A percentile compares a stretch with the other conserved stretches of the same genome.
These are phyloP conservation scores for Mesoligia furuncula DNA, from an alignment of 2,888 invertebrate genomes.

Conservation along the genomic window DNA sequence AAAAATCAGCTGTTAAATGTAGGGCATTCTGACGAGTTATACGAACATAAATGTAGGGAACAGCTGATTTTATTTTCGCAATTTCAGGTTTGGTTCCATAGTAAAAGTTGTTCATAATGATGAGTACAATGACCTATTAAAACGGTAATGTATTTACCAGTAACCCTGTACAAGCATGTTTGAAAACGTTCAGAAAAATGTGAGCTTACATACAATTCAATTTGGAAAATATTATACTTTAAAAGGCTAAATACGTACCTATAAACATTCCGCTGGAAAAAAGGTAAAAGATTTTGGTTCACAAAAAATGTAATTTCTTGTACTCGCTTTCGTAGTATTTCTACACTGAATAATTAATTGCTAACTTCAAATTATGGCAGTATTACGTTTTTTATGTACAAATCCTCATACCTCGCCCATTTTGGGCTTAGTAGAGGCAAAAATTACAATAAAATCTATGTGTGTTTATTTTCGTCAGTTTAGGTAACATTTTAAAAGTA, in stretches of 20 bases:
- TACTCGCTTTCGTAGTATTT: slow-evolving; percentile 23
- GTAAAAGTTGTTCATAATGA: too few species aligned
- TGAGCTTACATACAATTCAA: background rate
- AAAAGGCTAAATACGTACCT: background rate
- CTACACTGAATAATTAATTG: background rate
- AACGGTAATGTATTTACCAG: too few species aligned
- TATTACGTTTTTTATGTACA: slow-evolving; percentile 28
- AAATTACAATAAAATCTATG: slow-evolving; percentile 32
- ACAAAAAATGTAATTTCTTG: background rate
- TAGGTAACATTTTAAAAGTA: slow-evolving; percentile 16
- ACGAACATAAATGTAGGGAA: too few species aligned
- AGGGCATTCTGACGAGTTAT: too few species aligned
- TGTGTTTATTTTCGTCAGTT: slow-evolving; percentile 35
- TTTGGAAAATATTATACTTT: background rate
- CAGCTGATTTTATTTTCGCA: too few species aligned
- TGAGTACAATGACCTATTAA: too few species aligned
- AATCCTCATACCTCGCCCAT: background rate
- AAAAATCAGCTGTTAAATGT: too few species aligned
- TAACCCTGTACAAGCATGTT: too few species aligned
- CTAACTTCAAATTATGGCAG: slow-evolving; percentile 48
- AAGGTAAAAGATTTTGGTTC: background rate
- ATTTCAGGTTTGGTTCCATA: too few species aligned
- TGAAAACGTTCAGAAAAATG: background rate
- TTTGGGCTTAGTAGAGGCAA: background rate
- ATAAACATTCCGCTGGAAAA: background rate